phyloP scores from a whole-genome alignment of 2,888 invertebrate species.

The Chrysodeixis includens region DNA sequence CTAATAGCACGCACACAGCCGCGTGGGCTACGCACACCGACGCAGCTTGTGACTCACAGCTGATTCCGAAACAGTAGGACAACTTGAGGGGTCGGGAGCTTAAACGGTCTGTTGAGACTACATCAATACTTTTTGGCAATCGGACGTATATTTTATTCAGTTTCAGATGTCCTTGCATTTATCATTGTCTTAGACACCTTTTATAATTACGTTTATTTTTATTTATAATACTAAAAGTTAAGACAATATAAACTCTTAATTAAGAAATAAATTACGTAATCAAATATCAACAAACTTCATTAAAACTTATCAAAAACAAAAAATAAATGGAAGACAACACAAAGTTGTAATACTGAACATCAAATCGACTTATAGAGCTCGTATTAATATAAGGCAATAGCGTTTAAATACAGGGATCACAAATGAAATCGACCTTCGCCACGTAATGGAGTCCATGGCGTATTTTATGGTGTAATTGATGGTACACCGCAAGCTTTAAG shows the following conservation, averaged over 20 bases:
- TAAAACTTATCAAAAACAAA: background rate
- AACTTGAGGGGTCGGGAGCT: slow-evolving; percentile 34
- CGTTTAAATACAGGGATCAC: slow-evolving; percentile 76
- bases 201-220: too few relatives aligned
- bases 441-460: slow-evolving; percentile 58
- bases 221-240: too few relatives aligned
- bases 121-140: background rate
- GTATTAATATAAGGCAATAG: slow-evolving; percentile 63
- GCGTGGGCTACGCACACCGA: slow-evolving; percentile 55
- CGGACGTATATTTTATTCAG: background rate
- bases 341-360: background rate
- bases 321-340: background rate
- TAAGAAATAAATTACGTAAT: background rate
- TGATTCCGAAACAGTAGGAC: slow-evolving; percentile 56
- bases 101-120: slow-evolving; percentile 6
- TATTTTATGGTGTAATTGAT: slow-evolving; percentile 47
- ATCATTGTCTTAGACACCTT: too few relatives aligned
- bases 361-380: slow-evolving; percentile 28
- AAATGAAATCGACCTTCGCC: slow-evolving; percentile 82
- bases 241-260: background rate
- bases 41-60: slow-evolving; percentile 55
- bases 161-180: too few relatives aligned
- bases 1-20: slow-evolving; percentile 71
- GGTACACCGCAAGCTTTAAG: slow-evolving; percentile 35
- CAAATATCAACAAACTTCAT: background rate